Evolutionary conservation across 2,797 vertebrate genomes (phyloP).

Genomic region (Danio choprae): DNA sequence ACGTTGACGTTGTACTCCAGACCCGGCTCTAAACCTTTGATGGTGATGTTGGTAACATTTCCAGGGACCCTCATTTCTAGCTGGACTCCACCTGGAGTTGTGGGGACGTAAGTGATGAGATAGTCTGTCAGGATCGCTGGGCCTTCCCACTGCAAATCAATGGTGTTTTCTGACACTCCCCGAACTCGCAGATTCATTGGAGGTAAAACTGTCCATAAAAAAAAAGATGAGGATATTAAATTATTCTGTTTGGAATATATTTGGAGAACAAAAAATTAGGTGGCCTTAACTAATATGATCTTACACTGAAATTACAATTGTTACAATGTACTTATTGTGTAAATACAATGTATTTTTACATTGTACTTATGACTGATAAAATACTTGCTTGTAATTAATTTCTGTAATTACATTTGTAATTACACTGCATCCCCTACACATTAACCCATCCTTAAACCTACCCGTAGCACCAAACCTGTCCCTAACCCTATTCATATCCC

Average conservation of each 20-base stretch:
- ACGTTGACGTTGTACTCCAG: slow-evolving; percentile 93
- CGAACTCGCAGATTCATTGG: slow-evolving; percentile 86
- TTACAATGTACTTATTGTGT: too few species aligned
- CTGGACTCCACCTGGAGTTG: slow-evolving; percentile 82
- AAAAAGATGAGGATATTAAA: neutral
- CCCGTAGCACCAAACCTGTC: too few species aligned
- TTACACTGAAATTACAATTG: too few species aligned
- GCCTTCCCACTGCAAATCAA: slow-evolving; percentile 93
- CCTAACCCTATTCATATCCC: too few species aligned
- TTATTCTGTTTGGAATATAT: neutral
- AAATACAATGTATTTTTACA: too few species aligned
- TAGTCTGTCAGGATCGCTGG: slow-evolving; percentile 88
- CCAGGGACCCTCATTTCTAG: slow-evolving; percentile 91
- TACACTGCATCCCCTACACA: too few species aligned
- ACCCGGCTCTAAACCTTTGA: slow-evolving; percentile 89
- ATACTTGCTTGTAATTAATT: too few species aligned
- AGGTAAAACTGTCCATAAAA: slow-evolving; percentile 84
- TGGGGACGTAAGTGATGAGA: slow-evolving; percentile 89
- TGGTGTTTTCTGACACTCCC: slow-evolving; percentile 84
- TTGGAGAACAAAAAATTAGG: too few species aligned
- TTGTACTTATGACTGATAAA: too few species aligned
- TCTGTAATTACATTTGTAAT: too few species aligned
- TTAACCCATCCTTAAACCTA: too few species aligned
- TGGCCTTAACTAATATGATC: too few species aligned
- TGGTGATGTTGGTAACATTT: slow-evolving; percentile 84